Evolutionary conservation across 23 tunicate species (phyloP).

Genomic region (Ascidia mentula): DNA sequence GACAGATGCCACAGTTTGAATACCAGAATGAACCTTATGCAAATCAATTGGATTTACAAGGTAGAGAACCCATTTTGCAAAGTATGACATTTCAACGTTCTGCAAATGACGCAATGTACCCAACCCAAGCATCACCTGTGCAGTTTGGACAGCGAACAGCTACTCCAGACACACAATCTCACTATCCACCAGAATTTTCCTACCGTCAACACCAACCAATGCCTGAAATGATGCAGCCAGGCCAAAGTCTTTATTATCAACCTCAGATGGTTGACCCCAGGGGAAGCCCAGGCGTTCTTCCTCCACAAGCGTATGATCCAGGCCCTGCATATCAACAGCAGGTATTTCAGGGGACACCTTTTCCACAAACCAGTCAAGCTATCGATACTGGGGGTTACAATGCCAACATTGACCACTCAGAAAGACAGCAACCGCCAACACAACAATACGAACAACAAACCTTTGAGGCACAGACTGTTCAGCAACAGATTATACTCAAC

Average conservation of each 20-base stretch:
- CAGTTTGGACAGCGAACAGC: neutral
- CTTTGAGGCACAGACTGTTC: too few species aligned
- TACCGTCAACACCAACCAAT: neutral
- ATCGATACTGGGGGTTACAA: too few species aligned
- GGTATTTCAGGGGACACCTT: too few species aligned
- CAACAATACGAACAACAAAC: too few species aligned
- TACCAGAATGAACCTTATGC: neutral
- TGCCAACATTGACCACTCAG: too few species aligned
- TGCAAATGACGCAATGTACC: neutral
- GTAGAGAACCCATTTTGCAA: slow-evolving; percentile 12
- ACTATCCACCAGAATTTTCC: too few species aligned
- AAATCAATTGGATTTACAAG: slow-evolving; percentile 10
- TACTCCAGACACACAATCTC: neutral
- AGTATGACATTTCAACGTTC: slow-evolving; percentile 24
- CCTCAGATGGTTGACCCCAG: neutral
- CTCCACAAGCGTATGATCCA: neutral
- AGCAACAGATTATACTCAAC: too few species aligned
- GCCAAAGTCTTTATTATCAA: neutral
- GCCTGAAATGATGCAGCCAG: neutral
- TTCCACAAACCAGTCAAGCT: too few species aligned
- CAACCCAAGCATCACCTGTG: neutral
- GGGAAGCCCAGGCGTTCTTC: neutral
- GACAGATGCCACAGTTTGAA: slow-evolving; percentile 5
- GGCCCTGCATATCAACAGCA: neutral
- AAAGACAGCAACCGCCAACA: too few species aligned